Evolutionary conservation across 2,888 invertebrate species (phyloP).

Genomic region (Operophtera brumata): DNA sequence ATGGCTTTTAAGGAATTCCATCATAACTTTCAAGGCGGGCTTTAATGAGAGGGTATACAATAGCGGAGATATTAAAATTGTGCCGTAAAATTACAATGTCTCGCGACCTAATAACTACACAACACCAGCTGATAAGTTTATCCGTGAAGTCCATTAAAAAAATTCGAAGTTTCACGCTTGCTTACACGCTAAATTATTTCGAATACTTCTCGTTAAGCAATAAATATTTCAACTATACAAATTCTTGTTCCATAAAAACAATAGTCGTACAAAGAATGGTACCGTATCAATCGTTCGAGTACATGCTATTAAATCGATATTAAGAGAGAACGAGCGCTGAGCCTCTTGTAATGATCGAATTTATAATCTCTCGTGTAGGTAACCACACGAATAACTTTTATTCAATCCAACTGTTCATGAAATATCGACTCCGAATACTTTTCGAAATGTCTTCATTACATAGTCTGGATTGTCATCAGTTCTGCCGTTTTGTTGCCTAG

Average conservation of each 20-base stretch:
- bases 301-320: constrained; percentile 72
- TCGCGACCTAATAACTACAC: background rate
- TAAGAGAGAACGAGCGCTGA: constrained; percentile 69
- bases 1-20: constrained; percentile 54
- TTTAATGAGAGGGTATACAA: constrained; percentile 32
- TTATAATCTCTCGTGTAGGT: constrained; percentile 78
- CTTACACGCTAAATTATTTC: background rate
- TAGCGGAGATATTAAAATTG: constrained; percentile 40
- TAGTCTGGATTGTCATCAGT: too few relatives aligned
- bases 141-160: too few relatives aligned
- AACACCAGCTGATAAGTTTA: too few relatives aligned
- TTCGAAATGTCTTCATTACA: too few relatives aligned
- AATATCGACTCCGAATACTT: too few relatives aligned
- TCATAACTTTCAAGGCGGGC: constrained; percentile 47
- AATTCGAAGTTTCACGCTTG: too few relatives aligned
- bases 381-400: constrained; percentile 32
- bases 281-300: constrained; percentile 63
- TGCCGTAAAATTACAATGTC: constrained; percentile 55
- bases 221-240: constrained; percentile 4
- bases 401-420: background rate
- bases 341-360: constrained; percentile 77
- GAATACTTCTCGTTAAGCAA: background rate
- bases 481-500: too few relatives aligned
- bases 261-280: constrained; percentile 51
- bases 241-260: constrained; percentile 8